Evolutionary conservation across 2,113 vertebrate genomes (phyloP), one percentile per base, ranked within the genome.

Genomic region (Lepus europaeus): DNA sequence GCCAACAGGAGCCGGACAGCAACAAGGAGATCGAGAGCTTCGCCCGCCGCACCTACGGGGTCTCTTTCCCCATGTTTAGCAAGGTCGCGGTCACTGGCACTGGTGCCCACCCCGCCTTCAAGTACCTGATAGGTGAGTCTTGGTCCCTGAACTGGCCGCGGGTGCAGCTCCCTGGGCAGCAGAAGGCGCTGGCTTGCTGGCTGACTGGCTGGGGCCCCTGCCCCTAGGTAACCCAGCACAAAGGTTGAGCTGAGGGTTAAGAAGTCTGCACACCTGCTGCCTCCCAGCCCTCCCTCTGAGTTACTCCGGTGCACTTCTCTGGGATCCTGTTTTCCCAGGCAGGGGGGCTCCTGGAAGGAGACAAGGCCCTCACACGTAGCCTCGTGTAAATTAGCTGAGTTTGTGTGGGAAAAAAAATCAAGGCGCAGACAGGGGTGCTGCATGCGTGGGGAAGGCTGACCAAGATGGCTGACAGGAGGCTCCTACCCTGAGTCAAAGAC

Each of bases 51-150:
- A 99, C 98, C 90, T 99, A 99, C 0, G 98, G 98, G 3, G 99
- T 98, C 94, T 99, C 99, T 76, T 99, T 99, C 89, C 99, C 99
- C 6, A 98, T 99, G 97, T 99, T 99, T 98, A 99, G 99, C 97
- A 99, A 99, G 97, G 98, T 99, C 1, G 97, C 99, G 0, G 99
- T 99, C 68, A 98, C 97, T 0, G 99, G 99, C 89, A 97, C 98
- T 0, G 99, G 99, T 73, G 99, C 99, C 68, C 99, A 99, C 97
- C 99, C 99, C 36, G 99, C 99, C 95, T 99, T 98, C 98, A 99
- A 99, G 93, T 99, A 99, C 97, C 98, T 99, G 11, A 97, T 96
- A 66, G 98, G 99, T 99, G 93, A 99, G 99, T 98, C 25, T 45
- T 79, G 74, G n/a, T 39, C 78, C 56, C 20, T 90, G 33, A 77